phyloP scores from a whole-genome alignment of 2,888 invertebrate species.

The Nemotelus pantherinus region DNA sequence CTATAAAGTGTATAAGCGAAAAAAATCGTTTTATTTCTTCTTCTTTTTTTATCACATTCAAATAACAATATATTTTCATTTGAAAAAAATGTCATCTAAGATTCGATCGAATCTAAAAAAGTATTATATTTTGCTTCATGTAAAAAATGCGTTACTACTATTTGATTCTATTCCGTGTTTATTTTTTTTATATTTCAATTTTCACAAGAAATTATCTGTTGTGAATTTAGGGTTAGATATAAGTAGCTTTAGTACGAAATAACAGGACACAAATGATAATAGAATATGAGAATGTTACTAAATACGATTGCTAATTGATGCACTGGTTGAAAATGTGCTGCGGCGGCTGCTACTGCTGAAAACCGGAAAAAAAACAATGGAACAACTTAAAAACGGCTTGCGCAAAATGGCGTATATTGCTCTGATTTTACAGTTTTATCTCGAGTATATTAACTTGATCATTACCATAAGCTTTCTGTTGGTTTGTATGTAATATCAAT shows the following conservation, averaged over 20 bases:
- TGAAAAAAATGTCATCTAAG: constrained; percentile 1
- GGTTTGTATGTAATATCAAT: no score
- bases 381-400: not conserved
- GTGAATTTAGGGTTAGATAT: no score
- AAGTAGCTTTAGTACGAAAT: no score
- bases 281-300: no score
- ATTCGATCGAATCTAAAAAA: constrained; percentile 24
- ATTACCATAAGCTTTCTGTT: not conserved
- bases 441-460: not conserved
- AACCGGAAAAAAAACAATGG: no score
- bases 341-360: no score
- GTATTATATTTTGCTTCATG: constrained; percentile 8
- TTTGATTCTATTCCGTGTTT: constrained; percentile 10
- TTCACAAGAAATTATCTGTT: no score
- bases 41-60: constrained; percentile 33
- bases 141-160: constrained; percentile 33
- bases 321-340: no score
- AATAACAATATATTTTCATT: constrained; percentile 17
- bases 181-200: not conserved
- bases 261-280: no score
- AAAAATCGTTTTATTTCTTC: no score
- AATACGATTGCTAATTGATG: no score
- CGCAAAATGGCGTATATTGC: not conserved
- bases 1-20: constrained; percentile 22
- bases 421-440: not conserved